Conservation (phyloP, 2,888 invertebrate species). For the Nebria salina region DNA sequence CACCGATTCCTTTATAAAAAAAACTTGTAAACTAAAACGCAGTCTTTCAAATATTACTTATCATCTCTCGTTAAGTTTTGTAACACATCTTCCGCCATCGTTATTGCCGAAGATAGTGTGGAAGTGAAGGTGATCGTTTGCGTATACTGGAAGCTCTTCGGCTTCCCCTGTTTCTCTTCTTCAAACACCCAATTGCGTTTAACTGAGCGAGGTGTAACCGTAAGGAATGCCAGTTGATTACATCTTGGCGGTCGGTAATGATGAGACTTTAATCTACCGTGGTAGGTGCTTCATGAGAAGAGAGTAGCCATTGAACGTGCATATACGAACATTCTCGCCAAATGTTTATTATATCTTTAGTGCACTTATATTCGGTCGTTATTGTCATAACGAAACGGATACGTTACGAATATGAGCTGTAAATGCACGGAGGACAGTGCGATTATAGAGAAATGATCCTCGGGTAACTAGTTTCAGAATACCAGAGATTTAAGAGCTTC, state of each 20-base stretch:
- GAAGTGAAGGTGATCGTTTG: background rate
- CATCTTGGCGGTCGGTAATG: constrained; percentile 40
- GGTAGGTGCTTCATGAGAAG: constrained; percentile 9
- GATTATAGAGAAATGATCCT: background rate
- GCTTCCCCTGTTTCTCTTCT: background rate
- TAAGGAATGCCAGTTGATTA: constrained; percentile 42
- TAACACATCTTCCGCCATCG: background rate
- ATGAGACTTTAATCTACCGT: constrained; percentile 43
- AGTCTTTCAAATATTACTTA: background rate
- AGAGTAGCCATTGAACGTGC: constrained; percentile 30
- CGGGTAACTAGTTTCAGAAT: background rate
- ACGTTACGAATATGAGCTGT: background rate
- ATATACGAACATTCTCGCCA: constrained; percentile 19
- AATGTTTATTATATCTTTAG: constrained; percentile 39
- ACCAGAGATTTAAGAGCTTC: no score
- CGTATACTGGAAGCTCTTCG: background rate
- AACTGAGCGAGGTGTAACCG: constrained; percentile 29
- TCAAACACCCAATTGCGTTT: background rate
- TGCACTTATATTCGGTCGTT: background rate
- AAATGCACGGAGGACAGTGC: background rate
- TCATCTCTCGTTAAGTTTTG: background rate
- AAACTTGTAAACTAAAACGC: no score
- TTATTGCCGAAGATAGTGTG: background rate
- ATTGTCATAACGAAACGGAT: background rate
- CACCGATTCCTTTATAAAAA: no score